Evolutionary conservation across 2,113 vertebrate genomes (phyloP), one percentile per base, ranked within the genome.

Genomic region (Maccullochella peelii): DNA sequence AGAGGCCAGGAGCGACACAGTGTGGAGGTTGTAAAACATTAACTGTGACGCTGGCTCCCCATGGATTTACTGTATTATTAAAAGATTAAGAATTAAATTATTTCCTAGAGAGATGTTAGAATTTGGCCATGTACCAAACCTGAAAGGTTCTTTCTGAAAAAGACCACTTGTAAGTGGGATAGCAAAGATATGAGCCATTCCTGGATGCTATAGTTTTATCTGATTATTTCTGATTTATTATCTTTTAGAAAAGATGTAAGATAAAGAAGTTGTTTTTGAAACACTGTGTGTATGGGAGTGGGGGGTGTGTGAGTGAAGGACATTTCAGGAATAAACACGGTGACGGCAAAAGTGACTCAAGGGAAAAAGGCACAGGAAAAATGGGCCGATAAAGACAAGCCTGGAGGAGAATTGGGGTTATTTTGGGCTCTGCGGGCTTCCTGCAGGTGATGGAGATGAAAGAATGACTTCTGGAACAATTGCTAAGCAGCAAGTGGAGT

Each of bases 401-500:
- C 86, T 65, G 85, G 71, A 88, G 90, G 88, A 90, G 89, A 93
- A 91, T 86, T 78, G 73, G 77, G 42, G 88, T 84, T 95, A 96
- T 96, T 95, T 94, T 94, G 87, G 88, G 92, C 92, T 63, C 25
- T n/a, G 79, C 68, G 30, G 38, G 74, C 93, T 96, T 96, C 95
- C 94, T 94, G 94, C 95, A 96, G 95, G 95, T 96, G 94, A 94
- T 91, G 93, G 90, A 93, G 94, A 92, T 92, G 93, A 93, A 94
- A 89, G 87, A 92, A 82, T 50, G 61, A 92, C 92, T 91, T 91
- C 85, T 91, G 77, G 84, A 95, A 95, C 92, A 94, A 95, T 94
- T 92, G 90, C 76, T 85, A 73, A 84, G 86, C 82, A 86, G 87
- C 90, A 84, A 91, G 78, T 89, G 79, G 72, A 92, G 72, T 49